These are phyloP conservation scores for Microcebus ravelobensis DNA, from an alignment of 2,113 vertebrate species.

Conservation along the genomic window DNA sequence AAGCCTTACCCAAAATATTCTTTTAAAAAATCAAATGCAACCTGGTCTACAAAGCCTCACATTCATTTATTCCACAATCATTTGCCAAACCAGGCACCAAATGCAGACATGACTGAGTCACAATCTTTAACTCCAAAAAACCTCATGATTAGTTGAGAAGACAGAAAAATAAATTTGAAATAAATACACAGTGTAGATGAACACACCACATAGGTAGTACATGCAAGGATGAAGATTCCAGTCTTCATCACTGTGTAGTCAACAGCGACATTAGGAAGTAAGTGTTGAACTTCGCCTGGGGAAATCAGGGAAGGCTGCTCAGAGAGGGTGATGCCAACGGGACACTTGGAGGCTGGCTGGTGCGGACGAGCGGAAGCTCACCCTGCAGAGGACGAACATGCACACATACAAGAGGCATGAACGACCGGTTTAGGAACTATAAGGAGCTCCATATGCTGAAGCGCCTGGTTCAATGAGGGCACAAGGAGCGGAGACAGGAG, in stretches of 20 bases:
- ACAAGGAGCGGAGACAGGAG: neutral
- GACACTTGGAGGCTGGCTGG: neutral
- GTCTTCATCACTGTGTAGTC: no score
- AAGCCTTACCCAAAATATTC: constrained; percentile 14
- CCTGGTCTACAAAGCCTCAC: neutral
- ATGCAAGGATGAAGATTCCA: neutral
- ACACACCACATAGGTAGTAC: neutral
- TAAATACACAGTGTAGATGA: neutral
- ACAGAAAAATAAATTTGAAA: neutral
- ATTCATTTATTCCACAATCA: neutral
- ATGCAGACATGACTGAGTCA: neutral
- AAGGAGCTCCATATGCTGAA: neutral
- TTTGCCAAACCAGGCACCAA: neutral
- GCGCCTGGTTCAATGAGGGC: neutral
- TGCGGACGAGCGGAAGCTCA: neutral
- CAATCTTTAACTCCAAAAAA: constrained; percentile 7
- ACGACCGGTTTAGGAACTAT: neutral
- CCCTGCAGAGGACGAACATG: neutral
- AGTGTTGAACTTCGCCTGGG: neutral
- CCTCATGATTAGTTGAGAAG: neutral
- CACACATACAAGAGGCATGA: neutral
- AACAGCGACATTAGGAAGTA: neutral
- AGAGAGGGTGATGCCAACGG: neutral
- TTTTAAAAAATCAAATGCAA: neutral
- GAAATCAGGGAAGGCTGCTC: neutral